phyloP scores from a whole-genome alignment of 2,888 invertebrate species.

The Endomychus coccineus region DNA sequence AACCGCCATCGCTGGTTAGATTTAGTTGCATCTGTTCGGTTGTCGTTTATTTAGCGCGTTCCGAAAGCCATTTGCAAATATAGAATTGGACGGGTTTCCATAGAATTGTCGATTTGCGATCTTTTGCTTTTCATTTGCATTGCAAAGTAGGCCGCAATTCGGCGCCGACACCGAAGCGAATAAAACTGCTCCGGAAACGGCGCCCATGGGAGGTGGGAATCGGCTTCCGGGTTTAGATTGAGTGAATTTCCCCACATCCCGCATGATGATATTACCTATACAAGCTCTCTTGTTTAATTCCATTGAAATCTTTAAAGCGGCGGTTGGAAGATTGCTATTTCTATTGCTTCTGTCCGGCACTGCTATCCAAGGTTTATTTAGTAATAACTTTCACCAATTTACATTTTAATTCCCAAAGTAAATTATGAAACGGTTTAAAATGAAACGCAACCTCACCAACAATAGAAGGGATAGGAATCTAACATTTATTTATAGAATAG shows the following conservation, averaged over 20 bases:
- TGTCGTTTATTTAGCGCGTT: constrained; percentile 14
- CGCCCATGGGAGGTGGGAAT: constrained; percentile 41
- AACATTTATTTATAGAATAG: no score
- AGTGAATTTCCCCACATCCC: constrained; percentile 43
- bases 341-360: constrained; percentile 21
- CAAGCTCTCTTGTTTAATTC: constrained; percentile 33
- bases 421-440: no score
- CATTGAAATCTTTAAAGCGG: constrained; percentile 40
- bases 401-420: no score
- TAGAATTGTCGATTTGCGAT: constrained; percentile 44
- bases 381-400: no score
- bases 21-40: background rate
- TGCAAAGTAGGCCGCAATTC: constrained; percentile 43
- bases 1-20: constrained; percentile 4
- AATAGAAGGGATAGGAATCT: no score
- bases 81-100: constrained; percentile 40
- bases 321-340: constrained; percentile 8
- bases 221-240: constrained; percentile 46
- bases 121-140: constrained; percentile 46
- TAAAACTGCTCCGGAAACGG: constrained; percentile 41
- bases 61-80: constrained; percentile 37
- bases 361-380: no score
- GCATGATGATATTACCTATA: constrained; percentile 38
- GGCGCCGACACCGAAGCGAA: constrained; percentile 36
- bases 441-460: no score